phyloP scores from a whole-genome alignment of 2,797 vertebrate species.

The Babyrousa celebensis region DNA sequence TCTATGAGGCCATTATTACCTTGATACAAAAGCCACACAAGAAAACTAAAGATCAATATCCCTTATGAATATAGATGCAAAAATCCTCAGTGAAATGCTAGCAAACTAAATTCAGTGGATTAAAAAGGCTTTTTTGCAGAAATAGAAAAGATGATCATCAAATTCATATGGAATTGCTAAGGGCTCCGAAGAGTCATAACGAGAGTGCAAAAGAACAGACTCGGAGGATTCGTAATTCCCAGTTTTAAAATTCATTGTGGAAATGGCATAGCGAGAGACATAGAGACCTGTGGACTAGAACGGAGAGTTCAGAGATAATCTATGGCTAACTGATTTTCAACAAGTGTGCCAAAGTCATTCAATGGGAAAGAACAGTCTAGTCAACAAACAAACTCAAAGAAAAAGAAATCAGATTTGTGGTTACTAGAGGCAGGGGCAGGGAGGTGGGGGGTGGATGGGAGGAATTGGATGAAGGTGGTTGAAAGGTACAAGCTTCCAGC shows the following conservation, averaged over 20 bases:
- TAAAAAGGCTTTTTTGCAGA: background rate
- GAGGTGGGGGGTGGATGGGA: no score
- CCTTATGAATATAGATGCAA: background rate
- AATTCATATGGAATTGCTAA: background rate
- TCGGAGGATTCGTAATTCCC: background rate
- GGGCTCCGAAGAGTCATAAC: background rate
- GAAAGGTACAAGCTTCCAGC: no score
- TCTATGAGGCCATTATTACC: background rate
- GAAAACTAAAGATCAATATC: background rate
- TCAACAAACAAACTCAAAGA: no score
- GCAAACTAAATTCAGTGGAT: background rate
- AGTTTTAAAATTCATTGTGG: background rate
- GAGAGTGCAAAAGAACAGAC: background rate
- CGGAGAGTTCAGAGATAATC: background rate
- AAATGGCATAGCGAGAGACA: background rate
- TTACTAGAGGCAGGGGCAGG: no score
- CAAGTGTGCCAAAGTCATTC: background rate
- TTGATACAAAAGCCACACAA: background rate
- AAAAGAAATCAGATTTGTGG: no score
- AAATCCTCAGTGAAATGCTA: background rate
- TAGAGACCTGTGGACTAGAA: background rate
- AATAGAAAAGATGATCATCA: background rate
- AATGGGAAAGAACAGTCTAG: background rate
- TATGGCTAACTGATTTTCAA: background rate
- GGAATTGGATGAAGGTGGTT: no score